A percentile compares a stretch with the other conserved stretches of the same genome.
These are phyloP conservation scores for mouse (Mus musculus) DNA, from an alignment of 2,113 vertebrate genomes.

Conservation along the genomic window GRCm39 chr4:58728501-58729000, in stretches of 20 bases:
- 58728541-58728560: not conserved
- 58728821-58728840: too few species aligned
- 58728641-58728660: not conserved
- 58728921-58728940: not conserved
- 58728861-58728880: not conserved
- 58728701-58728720: too few species aligned
- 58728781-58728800: not conserved
- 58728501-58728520: too few species aligned
- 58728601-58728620: not conserved
- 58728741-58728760: not conserved
- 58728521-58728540: not conserved
- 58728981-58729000: not conserved
- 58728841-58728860: not conserved
- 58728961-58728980: not conserved
- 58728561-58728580: not conserved
- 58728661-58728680: too few species aligned
- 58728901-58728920: not conserved
- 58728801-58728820: not conserved
- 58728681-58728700: too few species aligned
- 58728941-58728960: not conserved
- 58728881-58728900: not conserved
- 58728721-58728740: not conserved
- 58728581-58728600: not conserved
- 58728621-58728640: not conserved
- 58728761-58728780: not conserved